A percentile compares a stretch with the other conserved stretches of the same genome.
Conservation (phyloP, 2,113 vertebrate species). For the Proteles cristata region DNA sequence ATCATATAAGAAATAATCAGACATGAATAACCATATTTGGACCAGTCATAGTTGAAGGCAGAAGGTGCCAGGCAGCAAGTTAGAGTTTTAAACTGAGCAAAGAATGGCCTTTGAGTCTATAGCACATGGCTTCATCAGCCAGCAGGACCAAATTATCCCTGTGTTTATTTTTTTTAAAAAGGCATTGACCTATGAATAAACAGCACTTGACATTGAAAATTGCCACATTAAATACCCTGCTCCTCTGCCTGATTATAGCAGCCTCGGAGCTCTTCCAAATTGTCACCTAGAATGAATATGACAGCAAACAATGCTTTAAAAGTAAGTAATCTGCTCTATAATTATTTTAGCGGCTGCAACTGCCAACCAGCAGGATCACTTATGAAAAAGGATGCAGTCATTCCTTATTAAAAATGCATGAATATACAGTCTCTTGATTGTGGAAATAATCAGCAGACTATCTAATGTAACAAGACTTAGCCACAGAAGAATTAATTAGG, state of each 20-base stretch:
- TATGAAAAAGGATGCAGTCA: slow-evolving; percentile 74
- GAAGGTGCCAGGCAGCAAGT: neutral
- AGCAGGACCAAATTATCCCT: slow-evolving; percentile 64
- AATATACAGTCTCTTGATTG: slow-evolving; percentile 83
- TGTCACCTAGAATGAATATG: slow-evolving; percentile 72
- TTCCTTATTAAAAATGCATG: slow-evolving; percentile 83
- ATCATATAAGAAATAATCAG: neutral
- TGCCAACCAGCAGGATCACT: slow-evolving; percentile 82
- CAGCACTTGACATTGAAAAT: slow-evolving; percentile 78
- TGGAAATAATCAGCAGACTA: slow-evolving; percentile 84
- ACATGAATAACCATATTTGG: neutral
- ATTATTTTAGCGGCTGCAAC: slow-evolving; percentile 81
- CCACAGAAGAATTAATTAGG: slow-evolving; percentile 84
- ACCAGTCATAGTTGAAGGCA: neutral
- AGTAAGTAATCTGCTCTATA: slow-evolving; percentile 81
- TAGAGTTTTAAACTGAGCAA: slow-evolving; percentile 50
- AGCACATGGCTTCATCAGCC: slow-evolving; percentile 22
- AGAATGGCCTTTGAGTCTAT: slow-evolving; percentile 10
- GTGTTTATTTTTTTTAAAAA: slow-evolving; percentile 59
- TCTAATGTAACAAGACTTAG: slow-evolving; percentile 83
- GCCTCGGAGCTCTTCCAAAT: slow-evolving; percentile 45
- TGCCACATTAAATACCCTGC: slow-evolving; percentile 61
- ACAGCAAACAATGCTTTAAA: slow-evolving; percentile 83
- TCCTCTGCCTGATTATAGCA: slow-evolving; percentile 40
- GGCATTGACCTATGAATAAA: slow-evolving; percentile 73